Conservation (phyloP, 30 jellyfish, hydroid and myxozoan genomes). For the Aurelia sp. region DNA sequence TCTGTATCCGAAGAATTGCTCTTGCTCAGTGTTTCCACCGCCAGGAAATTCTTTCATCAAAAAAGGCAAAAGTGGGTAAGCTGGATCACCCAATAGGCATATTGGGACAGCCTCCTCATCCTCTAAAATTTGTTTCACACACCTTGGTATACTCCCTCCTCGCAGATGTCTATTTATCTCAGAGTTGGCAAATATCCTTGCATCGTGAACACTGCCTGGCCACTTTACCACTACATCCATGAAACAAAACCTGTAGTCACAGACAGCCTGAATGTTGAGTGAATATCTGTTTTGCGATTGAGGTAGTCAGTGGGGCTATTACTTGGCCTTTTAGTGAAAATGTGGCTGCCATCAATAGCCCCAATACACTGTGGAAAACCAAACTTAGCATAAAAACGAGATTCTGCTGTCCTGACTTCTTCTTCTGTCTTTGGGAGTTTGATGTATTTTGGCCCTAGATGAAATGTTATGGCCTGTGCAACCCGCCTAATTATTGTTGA, state of each 20-base stretch:
- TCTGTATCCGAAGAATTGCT: conserved; percentile 45
- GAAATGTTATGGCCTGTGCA: conserved; percentile 1
- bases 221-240: conserved; percentile 34
- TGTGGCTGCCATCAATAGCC: conserved; percentile 54
- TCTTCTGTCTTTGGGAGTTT: conserved; percentile 40
- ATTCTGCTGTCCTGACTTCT: conserved; percentile 6
- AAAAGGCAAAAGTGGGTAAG: conserved; percentile 68
- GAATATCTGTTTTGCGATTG: background rate
- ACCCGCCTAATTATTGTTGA: conserved; percentile 27
- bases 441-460: conserved; percentile 53
- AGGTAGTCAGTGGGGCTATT: conserved; percentile 7
- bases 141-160: conserved; percentile 27
- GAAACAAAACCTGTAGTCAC: conserved; percentile 35
- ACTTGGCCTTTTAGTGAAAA: background rate
- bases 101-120: conserved; percentile 59
- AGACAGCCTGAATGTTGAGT: conserved; percentile 34
- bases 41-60: conserved; percentile 58
- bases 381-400: background rate
- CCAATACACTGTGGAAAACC: conserved; percentile 82
- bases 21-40: conserved; percentile 50
- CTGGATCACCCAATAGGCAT: conserved; percentile 67
- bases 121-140: conserved; percentile 37
- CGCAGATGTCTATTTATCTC: conserved; percentile 6
- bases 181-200: conserved; percentile 31
- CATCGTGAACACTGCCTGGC: conserved; percentile 60